Conservation (phyloP, 1,140 invertebrate species). For the Tetramorium simillimum region DNA sequence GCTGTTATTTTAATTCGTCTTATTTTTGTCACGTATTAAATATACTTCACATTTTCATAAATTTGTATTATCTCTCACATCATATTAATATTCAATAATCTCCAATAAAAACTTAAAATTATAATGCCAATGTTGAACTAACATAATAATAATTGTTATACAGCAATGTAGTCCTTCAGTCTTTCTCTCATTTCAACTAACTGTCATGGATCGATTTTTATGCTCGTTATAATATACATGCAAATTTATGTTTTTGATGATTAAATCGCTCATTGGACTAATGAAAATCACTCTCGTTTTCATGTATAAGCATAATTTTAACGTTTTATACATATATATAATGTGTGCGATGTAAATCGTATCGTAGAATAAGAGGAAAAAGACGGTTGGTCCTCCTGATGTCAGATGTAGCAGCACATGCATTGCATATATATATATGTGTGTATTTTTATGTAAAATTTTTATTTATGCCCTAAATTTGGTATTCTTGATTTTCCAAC, state of each 20-base stretch:
- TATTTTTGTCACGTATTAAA: conserved; percentile 9
- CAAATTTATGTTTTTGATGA: conserved; percentile 69
- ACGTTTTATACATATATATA: conserved; percentile 31
- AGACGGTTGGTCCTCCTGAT: conserved; percentile 69
- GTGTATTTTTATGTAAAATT: conserved; percentile 13
- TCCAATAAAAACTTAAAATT: conserved; percentile 44
- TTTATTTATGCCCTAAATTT: conserved; percentile 46
- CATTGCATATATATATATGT: not conserved
- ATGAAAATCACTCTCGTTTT: conserved; percentile 15
- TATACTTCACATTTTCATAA: conserved; percentile 8
- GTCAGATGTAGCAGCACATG: conserved; percentile 46
- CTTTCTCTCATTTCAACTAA: conserved; percentile 81
- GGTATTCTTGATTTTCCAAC: conserved; percentile 17
- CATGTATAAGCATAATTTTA: conserved; percentile 29
- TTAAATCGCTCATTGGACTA: conserved; percentile 49
- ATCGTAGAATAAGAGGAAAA: conserved; percentile 61
- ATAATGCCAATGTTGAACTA: conserved; percentile 66
- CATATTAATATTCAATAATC: conserved; percentile 15
- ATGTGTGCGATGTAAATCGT: conserved; percentile 51
- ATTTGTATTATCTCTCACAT: conserved; percentile 16
- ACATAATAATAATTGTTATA: conserved; percentile 62
- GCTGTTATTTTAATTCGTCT: not conserved
- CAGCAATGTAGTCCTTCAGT: conserved; percentile 76
- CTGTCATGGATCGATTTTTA: conserved; percentile 79
- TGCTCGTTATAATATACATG: conserved; percentile 61